phyloP scores from a whole-genome alignment of 2,113 vertebrate species.

The Daboia siamensis region DNA sequence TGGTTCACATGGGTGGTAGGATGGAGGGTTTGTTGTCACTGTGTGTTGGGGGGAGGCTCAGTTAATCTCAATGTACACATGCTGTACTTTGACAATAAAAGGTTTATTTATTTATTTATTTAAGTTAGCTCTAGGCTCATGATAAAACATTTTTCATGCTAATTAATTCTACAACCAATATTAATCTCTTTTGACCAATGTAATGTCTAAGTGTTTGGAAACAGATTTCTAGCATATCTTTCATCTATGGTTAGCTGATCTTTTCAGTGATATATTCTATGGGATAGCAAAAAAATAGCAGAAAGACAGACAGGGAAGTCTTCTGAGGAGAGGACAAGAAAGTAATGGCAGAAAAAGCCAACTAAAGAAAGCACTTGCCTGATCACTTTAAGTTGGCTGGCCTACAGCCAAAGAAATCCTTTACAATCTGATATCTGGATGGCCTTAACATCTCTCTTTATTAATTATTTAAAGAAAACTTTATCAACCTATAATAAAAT shows the following conservation, averaged over 20 bases:
- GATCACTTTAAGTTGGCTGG: not conserved
- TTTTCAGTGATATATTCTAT: conserved; percentile 24
- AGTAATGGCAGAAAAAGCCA: not conserved
- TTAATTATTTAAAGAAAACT: not conserved
- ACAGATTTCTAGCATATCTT: conserved; percentile 53
- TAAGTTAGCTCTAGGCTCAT: conserved; percentile 55
- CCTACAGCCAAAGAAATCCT: not conserved
- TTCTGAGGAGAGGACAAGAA: not conserved
- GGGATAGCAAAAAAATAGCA: not conserved
- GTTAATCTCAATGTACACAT: too few species aligned
- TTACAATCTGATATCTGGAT: not conserved
- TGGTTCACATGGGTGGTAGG: too few species aligned
- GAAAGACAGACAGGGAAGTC: not conserved
- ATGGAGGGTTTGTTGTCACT: too few species aligned
- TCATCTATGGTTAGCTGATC: conserved; percentile 56
- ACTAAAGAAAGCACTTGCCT: not conserved
- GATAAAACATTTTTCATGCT: conserved; percentile 53
- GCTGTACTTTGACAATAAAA: too few species aligned
- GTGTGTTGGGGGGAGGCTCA: too few species aligned
- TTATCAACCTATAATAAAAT: not conserved
- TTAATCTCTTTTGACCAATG: conserved; percentile 58
- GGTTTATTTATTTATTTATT: too few species aligned
- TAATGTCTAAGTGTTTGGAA: conserved; percentile 62
- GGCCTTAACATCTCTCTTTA: not conserved
- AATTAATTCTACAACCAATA: conserved; percentile 69